These are phyloP conservation scores for Phalacrocorax pelagicus DNA, from an alignment of 2,113 vertebrate species.

Conservation along the genomic window DNA sequence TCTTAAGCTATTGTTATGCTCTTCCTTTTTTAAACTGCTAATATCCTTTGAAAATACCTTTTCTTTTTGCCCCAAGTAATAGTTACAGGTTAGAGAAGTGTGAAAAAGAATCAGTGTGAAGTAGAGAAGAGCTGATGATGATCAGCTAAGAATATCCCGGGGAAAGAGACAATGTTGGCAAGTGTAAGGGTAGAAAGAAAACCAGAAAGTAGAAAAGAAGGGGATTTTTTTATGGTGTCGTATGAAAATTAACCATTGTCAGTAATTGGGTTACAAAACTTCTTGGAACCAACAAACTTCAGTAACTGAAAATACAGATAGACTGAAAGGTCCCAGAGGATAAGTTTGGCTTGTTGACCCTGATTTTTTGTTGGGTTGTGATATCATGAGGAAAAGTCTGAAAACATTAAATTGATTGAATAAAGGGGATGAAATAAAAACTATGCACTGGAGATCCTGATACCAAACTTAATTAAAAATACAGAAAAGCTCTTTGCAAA, in stretches of 20 bases:
- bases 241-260: not conserved
- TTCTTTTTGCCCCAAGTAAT: not conserved
- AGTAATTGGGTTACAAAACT: not conserved
- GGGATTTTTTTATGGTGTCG: not conserved
- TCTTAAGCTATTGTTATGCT: not conserved
- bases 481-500: not conserved
- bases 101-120: not conserved
- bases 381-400: not conserved
- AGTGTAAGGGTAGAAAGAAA: not conserved
- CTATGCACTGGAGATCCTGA: not conserved
- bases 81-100: not conserved
- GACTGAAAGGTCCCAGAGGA: not conserved
- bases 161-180: not conserved
- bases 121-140: not conserved
- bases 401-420: not conserved
- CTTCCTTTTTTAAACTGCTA: not conserved
- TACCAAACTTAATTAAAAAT: not conserved
- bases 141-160: not conserved
- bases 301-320: not conserved
- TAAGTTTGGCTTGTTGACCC: not conserved
- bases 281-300: not conserved
- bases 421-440: not conserved
- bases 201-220: not conserved
- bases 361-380: not conserved
- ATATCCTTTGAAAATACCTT: not conserved